Evolutionary conservation across 1,140 invertebrate species (phyloP).

Genomic region (Aricia agestis): DNA sequence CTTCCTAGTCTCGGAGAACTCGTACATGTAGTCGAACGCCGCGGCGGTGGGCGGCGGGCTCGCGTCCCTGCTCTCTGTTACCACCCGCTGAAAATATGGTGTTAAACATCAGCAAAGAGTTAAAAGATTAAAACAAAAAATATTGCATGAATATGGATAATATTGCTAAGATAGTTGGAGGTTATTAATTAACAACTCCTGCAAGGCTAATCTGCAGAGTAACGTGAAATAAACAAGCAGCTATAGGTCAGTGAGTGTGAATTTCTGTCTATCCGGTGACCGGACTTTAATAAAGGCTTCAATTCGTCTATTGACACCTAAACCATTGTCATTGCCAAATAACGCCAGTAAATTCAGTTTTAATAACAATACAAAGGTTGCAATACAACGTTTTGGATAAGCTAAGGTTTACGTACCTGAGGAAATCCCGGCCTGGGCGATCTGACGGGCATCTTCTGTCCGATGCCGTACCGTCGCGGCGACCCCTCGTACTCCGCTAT

Average conservation of each 20-base stretch:
- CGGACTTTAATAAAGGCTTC: too few species aligned
- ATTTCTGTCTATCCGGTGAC: too few species aligned
- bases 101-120: neutral
- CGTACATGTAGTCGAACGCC: constrained; percentile 91
- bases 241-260: too few species aligned
- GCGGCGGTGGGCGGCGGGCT: constrained; percentile 76
- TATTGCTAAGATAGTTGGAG: too few species aligned
- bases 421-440: constrained; percentile 73
- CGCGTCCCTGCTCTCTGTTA: constrained; percentile 67
- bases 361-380: too few species aligned
- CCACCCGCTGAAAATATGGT: constrained; percentile 56
- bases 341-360: too few species aligned
- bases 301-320: too few species aligned
- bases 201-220: too few species aligned
- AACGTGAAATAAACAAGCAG: too few species aligned
- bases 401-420: constrained; percentile 54
- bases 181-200: too few species aligned
- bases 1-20: constrained; percentile 93
- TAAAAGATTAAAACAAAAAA: neutral
- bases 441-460: constrained; percentile 48
- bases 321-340: too few species aligned
- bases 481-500: constrained; percentile 95
- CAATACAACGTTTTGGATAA: neutral
- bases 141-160: too few species aligned
- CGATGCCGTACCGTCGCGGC: constrained; percentile 88